Percentiles rank a stretch among this genome's conserved stretches.
Evolutionary conservation across 2,113 vertebrate genomes (phyloP).

Genomic region (Psilopogon haemacephalus): DNA sequence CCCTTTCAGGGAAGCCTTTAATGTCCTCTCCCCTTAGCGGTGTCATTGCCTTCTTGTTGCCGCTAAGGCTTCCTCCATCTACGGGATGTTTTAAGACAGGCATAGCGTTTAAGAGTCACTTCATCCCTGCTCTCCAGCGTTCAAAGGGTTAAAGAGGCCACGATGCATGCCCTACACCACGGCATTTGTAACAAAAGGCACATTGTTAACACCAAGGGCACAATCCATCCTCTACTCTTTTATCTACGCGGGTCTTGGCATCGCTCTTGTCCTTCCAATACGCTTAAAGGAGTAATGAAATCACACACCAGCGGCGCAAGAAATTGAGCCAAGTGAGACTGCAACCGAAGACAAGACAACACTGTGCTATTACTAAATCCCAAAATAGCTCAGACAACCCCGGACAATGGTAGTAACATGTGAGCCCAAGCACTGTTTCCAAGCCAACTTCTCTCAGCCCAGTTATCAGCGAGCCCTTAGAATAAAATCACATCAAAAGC

Average conservation of each 20-base stretch:
- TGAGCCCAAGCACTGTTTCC: constrained; percentile 78
- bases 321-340: constrained; percentile 74
- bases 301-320: constrained; percentile 65
- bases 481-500: constrained; percentile 71
- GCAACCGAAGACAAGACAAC: constrained; percentile 75
- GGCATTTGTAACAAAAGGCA: constrained; percentile 90
- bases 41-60: constrained; percentile 73
- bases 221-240: constrained; percentile 77
- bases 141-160: constrained; percentile 77
- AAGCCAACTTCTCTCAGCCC: constrained; percentile 75
- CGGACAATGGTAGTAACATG: constrained; percentile 75
- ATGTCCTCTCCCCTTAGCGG: constrained; percentile 13
- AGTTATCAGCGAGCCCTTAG: constrained; percentile 77
- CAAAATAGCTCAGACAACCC: constrained; percentile 75
- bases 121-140: constrained; percentile 58
- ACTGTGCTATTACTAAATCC: constrained; percentile 72
- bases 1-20: constrained; percentile 14
- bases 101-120: constrained; percentile 68
- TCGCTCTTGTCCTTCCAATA: constrained; percentile 66
- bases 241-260: constrained; percentile 70
- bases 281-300: constrained; percentile 63
- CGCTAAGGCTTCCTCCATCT: constrained; percentile 76
- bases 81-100: constrained; percentile 76
- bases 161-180: constrained; percentile 73
- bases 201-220: constrained; percentile 89